phyloP scores from a whole-genome alignment of 2,888 invertebrate species.

The Mimas tiliae region DNA sequence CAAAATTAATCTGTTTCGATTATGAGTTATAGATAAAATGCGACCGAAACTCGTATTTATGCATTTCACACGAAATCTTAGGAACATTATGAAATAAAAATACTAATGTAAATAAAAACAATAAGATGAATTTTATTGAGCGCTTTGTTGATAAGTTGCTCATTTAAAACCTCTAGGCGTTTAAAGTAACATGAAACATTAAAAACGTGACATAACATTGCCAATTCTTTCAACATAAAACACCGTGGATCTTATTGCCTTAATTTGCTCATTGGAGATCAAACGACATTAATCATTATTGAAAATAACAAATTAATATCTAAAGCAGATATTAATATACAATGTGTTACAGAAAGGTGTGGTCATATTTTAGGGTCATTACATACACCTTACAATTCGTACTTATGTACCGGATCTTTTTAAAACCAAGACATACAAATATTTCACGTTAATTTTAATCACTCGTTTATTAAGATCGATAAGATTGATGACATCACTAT shows the following conservation, averaged over 20 bases:
- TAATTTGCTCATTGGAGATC: not conserved
- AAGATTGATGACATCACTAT: no score
- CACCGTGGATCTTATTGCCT: not conserved
- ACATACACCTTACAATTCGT: no score
- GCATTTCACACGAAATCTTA: constrained; percentile 74
- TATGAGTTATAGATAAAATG: constrained; percentile 53
- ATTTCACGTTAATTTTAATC: no score
- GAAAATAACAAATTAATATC: no score
- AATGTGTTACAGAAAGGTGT: no score
- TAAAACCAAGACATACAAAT: no score
- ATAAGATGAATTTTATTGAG: constrained; percentile 8
- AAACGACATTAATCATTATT: no score
- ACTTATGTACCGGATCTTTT: no score
- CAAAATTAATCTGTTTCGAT: constrained; percentile 51
- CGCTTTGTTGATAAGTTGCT: not conserved
- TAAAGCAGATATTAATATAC: no score
- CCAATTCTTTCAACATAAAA: not conserved
- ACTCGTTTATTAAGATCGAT: no score
- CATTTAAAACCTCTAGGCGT: not conserved
- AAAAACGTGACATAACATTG: not conserved
- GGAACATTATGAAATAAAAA: constrained; percentile 4
- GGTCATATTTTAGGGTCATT: no score
- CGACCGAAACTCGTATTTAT: constrained; percentile 63
- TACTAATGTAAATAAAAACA: constrained; percentile 24
- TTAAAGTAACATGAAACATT: not conserved